phyloP scores from a whole-genome alignment of 2,113 vertebrate species.

The Psittacus erithacus region DNA sequence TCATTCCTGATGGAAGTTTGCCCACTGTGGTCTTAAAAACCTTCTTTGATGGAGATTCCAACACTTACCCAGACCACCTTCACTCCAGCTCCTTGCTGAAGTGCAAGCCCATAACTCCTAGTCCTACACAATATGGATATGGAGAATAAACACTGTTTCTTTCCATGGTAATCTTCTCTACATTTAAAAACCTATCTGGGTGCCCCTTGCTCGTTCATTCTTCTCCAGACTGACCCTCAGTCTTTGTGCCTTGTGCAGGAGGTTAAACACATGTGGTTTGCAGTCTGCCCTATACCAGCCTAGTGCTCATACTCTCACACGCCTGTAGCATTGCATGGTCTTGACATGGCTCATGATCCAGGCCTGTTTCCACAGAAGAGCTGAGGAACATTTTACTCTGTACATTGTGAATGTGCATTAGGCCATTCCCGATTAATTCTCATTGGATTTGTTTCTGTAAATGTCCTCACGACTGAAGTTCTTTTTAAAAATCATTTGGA shows the following conservation, averaged over 20 bases:
- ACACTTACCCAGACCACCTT: background rate
- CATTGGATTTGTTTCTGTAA: background rate
- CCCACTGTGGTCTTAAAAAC: background rate
- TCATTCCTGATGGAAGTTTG: background rate
- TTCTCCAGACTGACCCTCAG: background rate
- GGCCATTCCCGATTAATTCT: background rate
- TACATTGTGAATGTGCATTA: accelerated
- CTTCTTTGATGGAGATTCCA: background rate
- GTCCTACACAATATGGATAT: background rate
- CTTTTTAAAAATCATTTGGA: background rate
- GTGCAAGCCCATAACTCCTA: background rate
- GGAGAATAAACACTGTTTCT: background rate
- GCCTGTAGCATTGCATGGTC: accelerated
- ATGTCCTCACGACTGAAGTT: background rate
- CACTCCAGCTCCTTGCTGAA: background rate
- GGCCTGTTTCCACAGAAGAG: background rate
- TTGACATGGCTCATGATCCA: background rate
- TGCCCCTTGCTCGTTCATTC: background rate
- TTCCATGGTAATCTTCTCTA: background rate
- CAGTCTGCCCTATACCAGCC: background rate
- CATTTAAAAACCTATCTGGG: background rate
- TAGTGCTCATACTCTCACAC: background rate
- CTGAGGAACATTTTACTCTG: background rate
- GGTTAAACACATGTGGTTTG: background rate
- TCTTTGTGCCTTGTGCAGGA: background rate